Conservation (phyloP, 2,888 invertebrate species). For the Psylliodes chrysocephalus region DNA sequence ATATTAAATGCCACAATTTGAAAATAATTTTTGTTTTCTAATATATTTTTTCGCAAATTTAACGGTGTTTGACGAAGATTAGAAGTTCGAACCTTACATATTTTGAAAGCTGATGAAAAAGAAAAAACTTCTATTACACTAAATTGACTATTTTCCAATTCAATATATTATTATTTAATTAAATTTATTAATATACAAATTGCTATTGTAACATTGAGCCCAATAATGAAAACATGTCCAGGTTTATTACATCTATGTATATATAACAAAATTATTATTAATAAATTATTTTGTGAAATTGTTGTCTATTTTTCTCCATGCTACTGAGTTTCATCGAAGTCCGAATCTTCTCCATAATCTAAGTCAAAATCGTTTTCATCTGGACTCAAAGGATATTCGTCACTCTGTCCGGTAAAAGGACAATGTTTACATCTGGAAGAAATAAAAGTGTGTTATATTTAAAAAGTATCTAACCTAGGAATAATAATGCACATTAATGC, state of each 20-base stretch:
- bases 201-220: slow-evolving; percentile 35
- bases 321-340: slow-evolving; percentile 6
- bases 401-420: slow-evolving; percentile 38
- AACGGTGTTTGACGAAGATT: no score
- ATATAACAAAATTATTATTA: slow-evolving; percentile 20
- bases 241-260: slow-evolving; percentile 26
- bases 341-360: slow-evolving; percentile 47
- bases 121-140: no score
- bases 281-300: slow-evolving; percentile 33
- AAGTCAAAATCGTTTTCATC: slow-evolving; percentile 43
- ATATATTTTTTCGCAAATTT: no score
- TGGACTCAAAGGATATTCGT: slow-evolving; percentile 28
- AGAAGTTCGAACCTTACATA: no score
- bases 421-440: slow-evolving; percentile 49
- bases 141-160: no score
- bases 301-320: neutral
- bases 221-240: slow-evolving; percentile 38
- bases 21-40: no score
- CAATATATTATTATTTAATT: no score
- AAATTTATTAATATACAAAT: slow-evolving; percentile 31
- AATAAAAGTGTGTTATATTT: no score
- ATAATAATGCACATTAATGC: no score
- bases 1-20: no score
- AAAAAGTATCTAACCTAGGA: no score
- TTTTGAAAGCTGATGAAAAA: no score